These are phyloP conservation scores for Athalia circularis DNA, from an alignment of 2,888 invertebrate species.

Conservation along the genomic window DNA sequence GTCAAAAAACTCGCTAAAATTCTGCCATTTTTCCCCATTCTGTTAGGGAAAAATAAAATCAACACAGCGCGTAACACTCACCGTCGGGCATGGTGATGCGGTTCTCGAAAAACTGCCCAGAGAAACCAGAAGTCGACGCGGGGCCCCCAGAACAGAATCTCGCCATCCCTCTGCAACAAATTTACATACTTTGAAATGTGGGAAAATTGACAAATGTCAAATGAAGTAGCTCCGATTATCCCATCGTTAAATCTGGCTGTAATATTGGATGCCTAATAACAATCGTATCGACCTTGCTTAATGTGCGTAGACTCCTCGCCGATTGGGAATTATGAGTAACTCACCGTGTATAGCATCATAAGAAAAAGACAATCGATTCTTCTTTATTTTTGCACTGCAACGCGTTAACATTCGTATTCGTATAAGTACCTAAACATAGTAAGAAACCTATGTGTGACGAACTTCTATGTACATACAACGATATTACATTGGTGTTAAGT, in stretches of 20 bases:
- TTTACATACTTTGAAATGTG: constrained; percentile 1
- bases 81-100: constrained; percentile 67
- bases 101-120: constrained; percentile 72
- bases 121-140: constrained; percentile 70
- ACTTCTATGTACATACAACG: constrained; percentile 5
- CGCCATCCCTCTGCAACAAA: constrained; percentile 72
- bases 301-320: no score
- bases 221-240: no score
- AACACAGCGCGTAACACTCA: constrained; percentile 65
- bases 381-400: no score
- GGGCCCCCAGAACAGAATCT: constrained; percentile 71
- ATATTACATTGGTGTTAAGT: constrained; percentile 50
- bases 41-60: constrained; percentile 45
- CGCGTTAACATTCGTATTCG: not conserved
- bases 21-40: not conserved
- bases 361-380: no score
- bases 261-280: no score
- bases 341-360: no score
- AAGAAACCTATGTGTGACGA: not conserved
- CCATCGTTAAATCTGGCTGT: no score
- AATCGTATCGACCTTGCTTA: no score
- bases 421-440: constrained; percentile 2
- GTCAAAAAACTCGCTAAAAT: no score
- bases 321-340: no score
- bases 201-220: no score